Evolutionary conservation across 1,140 invertebrate genomes (phyloP).

Genomic region (Caenorhabditis briggsae): DNA sequence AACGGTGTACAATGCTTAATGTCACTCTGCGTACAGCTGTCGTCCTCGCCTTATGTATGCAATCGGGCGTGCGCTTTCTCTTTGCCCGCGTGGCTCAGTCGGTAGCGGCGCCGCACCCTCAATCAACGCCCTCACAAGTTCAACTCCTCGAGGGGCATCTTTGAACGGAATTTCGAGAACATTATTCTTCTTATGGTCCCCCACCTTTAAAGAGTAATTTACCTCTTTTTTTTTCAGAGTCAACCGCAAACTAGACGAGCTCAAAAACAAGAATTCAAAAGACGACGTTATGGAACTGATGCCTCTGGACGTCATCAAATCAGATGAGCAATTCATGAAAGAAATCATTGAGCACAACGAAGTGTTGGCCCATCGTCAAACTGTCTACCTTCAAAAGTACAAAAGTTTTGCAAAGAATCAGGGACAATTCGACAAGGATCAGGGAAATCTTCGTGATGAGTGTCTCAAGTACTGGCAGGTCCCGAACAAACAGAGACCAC

Average conservation of each 20-base stretch:
- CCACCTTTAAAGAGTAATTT: no score
- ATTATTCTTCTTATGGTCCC: no score
- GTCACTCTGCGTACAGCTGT: no score
- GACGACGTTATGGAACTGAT: conserved; percentile 83
- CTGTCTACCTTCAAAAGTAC: conserved; percentile 67
- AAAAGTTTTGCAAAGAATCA: conserved; percentile 66
- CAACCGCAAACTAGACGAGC: conserved; percentile 60
- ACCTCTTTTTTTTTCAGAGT: no score
- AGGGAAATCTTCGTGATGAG: conserved; percentile 67
- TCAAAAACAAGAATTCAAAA: conserved; percentile 55
- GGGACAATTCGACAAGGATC: conserved; percentile 64
- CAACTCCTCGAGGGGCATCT: no score
- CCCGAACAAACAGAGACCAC: conserved; percentile 55
- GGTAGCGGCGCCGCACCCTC: no score
- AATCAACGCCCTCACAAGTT: no score
- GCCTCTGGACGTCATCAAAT: conserved; percentile 82
- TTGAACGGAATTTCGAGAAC: no score
- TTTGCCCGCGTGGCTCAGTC: no score
- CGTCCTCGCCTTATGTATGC: no score
- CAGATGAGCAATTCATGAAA: conserved; percentile 84
- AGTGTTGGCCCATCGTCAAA: conserved; percentile 77
- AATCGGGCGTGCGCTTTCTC: no score
- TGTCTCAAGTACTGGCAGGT: conserved; percentile 68
- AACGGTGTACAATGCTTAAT: no score
- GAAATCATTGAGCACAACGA: conserved; percentile 89